Evolutionary conservation across 2,888 invertebrate genomes (phyloP).

Genomic region (Melanostoma mellinum): DNA sequence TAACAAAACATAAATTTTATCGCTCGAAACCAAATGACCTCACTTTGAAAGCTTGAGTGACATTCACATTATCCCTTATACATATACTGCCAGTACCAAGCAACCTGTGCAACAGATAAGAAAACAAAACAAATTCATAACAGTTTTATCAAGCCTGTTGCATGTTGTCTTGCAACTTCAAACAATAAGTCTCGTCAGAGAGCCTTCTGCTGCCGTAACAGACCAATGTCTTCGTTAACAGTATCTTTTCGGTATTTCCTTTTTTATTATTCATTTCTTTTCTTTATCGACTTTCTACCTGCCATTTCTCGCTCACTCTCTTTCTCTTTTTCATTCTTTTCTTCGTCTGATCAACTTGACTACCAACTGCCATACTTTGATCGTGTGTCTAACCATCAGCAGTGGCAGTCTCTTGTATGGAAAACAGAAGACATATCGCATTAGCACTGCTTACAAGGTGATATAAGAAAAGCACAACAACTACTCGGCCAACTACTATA

Average conservation of each 20-base stretch:
- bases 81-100: no score
- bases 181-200: slow-evolving; percentile 34
- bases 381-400: slow-evolving; percentile 25
- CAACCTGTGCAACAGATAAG: background rate
- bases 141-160: slow-evolving; percentile 51
- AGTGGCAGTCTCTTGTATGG: slow-evolving; percentile 46
- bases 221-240: slow-evolving; percentile 67
- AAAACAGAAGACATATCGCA: slow-evolving; percentile 62
- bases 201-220: slow-evolving; percentile 34
- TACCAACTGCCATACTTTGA: slow-evolving; percentile 27
- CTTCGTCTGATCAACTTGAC: slow-evolving; percentile 50
- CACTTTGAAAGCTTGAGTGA: no score
- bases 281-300: slow-evolving; percentile 63
- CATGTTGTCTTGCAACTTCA: slow-evolving; percentile 29
- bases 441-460: slow-evolving; percentile 58
- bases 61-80: no score
- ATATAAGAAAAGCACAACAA: slow-evolving; percentile 69
- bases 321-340: slow-evolving; percentile 48
- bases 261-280: slow-evolving; percentile 22
- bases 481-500: slow-evolving; percentile 32
- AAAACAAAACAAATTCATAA: slow-evolving; percentile 7
- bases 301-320: slow-evolving; percentile 59
- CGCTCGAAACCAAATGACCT: no score
- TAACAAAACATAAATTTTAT: no score
- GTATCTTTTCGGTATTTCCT: slow-evolving; percentile 65